Evolutionary conservation across 1,140 invertebrate species (phyloP).

Genomic region (Spodoptera frugiperda): DNA sequence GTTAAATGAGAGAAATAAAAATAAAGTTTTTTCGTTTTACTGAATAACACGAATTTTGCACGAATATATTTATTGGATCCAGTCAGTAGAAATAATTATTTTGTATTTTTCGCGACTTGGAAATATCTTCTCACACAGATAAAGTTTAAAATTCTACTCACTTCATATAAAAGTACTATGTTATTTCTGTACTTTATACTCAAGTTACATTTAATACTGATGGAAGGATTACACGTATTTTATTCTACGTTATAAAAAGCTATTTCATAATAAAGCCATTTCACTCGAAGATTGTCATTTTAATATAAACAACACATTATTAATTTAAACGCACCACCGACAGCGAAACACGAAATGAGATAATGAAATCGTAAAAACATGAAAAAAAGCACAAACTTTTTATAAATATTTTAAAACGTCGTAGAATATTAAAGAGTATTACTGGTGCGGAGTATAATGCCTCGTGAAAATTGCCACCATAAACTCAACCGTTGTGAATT

Average conservation of each 20-base stretch:
- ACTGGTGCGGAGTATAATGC: conserved; percentile 71
- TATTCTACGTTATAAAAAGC: background rate
- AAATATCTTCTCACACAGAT: conserved; percentile 8
- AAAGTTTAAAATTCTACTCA: conserved; percentile 11
- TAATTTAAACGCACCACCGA: conserved; percentile 24
- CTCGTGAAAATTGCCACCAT: conserved; percentile 78
- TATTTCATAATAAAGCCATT: too few species aligned
- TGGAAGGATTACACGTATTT: background rate
- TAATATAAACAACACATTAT: conserved; percentile 27
- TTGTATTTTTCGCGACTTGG: conserved; percentile 6
- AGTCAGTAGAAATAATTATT: background rate
- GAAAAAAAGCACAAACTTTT: conserved; percentile 51
- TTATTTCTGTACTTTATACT: background rate
- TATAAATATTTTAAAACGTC: conserved; percentile 83
- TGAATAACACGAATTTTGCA: too few species aligned
- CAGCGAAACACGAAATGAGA: conserved; percentile 28
- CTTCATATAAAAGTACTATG: conserved; percentile 2
- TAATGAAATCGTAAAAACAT: conserved; percentile 64
- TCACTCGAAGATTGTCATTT: background rate
- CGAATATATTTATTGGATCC: background rate
- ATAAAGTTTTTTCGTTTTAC: too few species aligned
- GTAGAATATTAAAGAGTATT: conserved; percentile 80
- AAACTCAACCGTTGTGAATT: conserved; percentile 78
- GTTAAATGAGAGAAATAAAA: conserved; percentile 11
- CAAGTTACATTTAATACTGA: background rate